Evolutionary conservation across 2,888 invertebrate species (phyloP).

Genomic region (Molanna angustata): DNA sequence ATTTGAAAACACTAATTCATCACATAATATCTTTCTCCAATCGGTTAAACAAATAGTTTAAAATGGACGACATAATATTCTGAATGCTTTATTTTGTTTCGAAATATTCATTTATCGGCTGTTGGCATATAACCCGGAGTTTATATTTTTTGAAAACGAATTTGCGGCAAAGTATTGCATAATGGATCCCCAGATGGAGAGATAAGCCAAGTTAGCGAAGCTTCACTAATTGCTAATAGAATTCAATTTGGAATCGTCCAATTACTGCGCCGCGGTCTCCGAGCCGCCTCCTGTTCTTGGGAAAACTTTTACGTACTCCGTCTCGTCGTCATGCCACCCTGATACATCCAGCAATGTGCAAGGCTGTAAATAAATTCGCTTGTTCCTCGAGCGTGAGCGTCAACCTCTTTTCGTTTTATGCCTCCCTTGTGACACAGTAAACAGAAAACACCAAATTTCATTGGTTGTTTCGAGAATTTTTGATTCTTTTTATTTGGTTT

Average conservation of each 20-base stretch:
- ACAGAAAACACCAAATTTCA: too few species aligned
- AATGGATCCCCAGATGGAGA: conserved; percentile 28
- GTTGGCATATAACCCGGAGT: background rate
- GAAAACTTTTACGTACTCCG: conserved; percentile 24
- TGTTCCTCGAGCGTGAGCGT: too few species aligned
- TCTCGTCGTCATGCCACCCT: conserved; percentile 4
- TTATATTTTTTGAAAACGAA: too few species aligned
- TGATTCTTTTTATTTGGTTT: too few species aligned
- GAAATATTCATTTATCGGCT: background rate
- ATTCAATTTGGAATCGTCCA: conserved; percentile 31
- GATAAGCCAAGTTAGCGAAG: conserved; percentile 30
- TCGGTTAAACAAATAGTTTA: too few species aligned
- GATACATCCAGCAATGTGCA: conserved; percentile 9
- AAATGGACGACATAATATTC: too few species aligned
- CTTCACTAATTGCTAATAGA: conserved; percentile 32
- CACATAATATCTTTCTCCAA: too few species aligned
- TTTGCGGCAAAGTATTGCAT: conserved; percentile 27
- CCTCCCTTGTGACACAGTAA: too few species aligned
- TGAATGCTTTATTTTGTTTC: conserved; percentile 4
- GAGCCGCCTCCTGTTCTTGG: conserved; percentile 11
- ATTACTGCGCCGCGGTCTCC: conserved; percentile 23
- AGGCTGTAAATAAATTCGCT: background rate
- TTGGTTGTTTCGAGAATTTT: too few species aligned
- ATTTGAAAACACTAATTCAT: too few species aligned
- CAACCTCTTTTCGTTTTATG: too few species aligned